phyloP scores from a whole-genome alignment of 2,113 vertebrate species.

The Actinemys pallida region DNA sequence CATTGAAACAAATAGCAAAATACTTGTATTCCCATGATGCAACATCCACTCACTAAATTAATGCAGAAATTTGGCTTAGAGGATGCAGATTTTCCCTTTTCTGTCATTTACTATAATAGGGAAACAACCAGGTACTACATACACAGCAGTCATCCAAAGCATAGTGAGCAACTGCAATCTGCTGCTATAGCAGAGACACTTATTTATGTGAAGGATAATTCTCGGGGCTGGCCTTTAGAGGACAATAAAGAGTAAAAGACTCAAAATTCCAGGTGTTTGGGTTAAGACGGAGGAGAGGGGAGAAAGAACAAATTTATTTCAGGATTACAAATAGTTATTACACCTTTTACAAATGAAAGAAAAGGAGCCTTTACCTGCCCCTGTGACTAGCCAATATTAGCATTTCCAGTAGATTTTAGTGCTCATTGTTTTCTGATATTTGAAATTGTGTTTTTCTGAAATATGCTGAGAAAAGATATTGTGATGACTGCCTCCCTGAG shows the following conservation, averaged over 20 bases:
- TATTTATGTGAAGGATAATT: background rate
- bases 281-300: background rate
- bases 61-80: background rate
- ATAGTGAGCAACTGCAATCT: background rate
- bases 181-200: background rate
- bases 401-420: background rate
- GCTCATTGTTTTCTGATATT: background rate
- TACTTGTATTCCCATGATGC: accelerated
- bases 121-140: background rate
- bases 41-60: background rate
- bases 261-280: background rate
- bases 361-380: background rate
- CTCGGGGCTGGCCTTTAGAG: background rate
- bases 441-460: background rate
- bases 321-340: background rate
- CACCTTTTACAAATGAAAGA: background rate
- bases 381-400: background rate
- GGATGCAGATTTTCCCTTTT: background rate
- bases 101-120: background rate
- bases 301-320: background rate
- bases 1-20: background rate
- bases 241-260: background rate
- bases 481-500: too few relatives aligned
- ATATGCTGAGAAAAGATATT: background rate
- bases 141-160: background rate